Conservation (phyloP, 2,888 invertebrate species). For the Coelinius sp. region DNA sequence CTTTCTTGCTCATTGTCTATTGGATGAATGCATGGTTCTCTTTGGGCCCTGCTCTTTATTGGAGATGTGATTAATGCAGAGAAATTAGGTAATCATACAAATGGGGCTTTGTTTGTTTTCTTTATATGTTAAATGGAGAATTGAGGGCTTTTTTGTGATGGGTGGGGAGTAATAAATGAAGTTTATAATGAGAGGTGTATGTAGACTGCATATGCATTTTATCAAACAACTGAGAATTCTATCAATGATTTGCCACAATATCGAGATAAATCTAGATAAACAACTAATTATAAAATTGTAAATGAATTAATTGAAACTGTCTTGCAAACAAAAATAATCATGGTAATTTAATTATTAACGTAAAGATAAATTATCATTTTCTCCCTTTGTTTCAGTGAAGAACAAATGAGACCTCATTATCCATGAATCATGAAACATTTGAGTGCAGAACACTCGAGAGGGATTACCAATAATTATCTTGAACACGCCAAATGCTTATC, state of each 20-base stretch:
- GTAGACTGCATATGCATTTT: too few species aligned
- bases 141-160: background rate
- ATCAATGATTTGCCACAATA: too few species aligned
- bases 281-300: too few species aligned
- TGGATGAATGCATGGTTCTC: background rate
- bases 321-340: too few species aligned
- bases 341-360: too few species aligned
- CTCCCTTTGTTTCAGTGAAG: background rate
- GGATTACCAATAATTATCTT: slow-evolving; percentile 10
- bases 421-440: background rate
- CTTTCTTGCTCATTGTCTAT: slow-evolving; percentile 9
- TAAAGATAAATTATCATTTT: too few species aligned
- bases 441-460: background rate
- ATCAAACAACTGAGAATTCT: too few species aligned
- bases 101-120: slow-evolving; percentile 9
- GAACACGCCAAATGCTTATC: slow-evolving; percentile 36
- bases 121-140: background rate
- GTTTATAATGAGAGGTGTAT: background rate
- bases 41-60: background rate
- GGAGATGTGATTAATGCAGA: background rate
- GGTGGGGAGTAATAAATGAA: background rate
- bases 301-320: too few species aligned
- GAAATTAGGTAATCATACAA: slow-evolving; percentile 17
- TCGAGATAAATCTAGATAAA: too few species aligned
- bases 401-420: background rate